Base-by-base conservation (phyloP, 2,113 vertebrate species). In the Mirounga angustirostris region DNA sequence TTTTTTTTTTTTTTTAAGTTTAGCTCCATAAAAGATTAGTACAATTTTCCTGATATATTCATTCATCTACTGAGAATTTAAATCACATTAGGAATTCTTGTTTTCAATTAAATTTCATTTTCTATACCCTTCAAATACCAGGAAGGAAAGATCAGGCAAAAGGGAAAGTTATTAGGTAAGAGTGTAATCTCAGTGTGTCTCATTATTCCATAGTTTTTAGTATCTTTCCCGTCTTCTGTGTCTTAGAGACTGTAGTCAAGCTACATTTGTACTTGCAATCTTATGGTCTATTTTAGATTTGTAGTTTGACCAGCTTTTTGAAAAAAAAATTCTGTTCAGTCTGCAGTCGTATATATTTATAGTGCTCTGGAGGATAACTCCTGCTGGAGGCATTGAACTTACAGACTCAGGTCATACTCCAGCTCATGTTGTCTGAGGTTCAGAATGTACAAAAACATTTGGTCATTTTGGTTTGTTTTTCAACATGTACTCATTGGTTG, bases 211-310 rank as follows among this genome's bases (percentile, higher is more conserved):
- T 58, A 69, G 63, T 65, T 95, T 86, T 88, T 80, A 59, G 18
- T 95, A 40, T 90, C 69, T 94, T 92, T 95, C 61, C 6, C 52
- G 18, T 86, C 26, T 82, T 96, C 21, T 92, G 50, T 10, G 52
- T 82, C 78, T 95, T 94, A 65, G 93, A 97, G 33, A 91, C 69
- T 69, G 63, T 52, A 82, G 50, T 79, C 90, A 91, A 91, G 78
- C 74, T 93, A 58, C 65, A 80, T 94, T 95, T 79, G 46, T 85
- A 78, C 67, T 96, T 97, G 69, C 46, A 94, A 80, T 85, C 59
- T 56, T 86, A 65, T 18, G 4, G 85, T 92, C 81, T 98, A 95
- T 96, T 97, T 97, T 94, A 94, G 91, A 97, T 97, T 93, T 95
- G 84, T 93, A 94, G 71, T 76, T 84, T 85, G 22, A 97, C 73